Conservation (phyloP, 2,113 vertebrate genomes). For the Hyaena hyaena region DNA sequence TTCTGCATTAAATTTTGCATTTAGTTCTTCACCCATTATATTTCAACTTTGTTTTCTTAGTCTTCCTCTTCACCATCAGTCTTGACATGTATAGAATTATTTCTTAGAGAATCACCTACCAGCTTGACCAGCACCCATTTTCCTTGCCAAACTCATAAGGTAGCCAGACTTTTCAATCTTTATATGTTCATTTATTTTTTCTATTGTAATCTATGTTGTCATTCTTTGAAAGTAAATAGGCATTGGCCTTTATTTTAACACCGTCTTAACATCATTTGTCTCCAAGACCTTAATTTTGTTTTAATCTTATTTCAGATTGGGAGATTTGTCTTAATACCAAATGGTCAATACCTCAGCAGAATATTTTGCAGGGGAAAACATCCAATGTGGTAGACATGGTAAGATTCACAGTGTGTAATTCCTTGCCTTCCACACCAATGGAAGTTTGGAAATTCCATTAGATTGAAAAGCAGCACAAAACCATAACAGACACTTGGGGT, state of each 20-base stretch:
- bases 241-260: background rate
- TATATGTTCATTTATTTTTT: background rate
- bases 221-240: background rate
- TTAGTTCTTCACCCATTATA: background rate
- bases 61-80: background rate
- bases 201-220: background rate
- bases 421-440: background rate
- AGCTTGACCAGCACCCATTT: background rate
- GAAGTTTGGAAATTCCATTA: slow-evolving; percentile 1
- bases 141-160: background rate
- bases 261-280: background rate
- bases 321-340: background rate
- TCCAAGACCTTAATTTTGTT: background rate
- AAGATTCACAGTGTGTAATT: background rate
- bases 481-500: background rate
- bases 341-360: background rate
- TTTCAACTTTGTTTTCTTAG: background rate
- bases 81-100: background rate
- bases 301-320: slow-evolving; percentile 7
- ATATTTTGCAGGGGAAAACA: background rate
- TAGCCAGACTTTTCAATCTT: background rate
- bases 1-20: background rate
- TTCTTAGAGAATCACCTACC: background rate
- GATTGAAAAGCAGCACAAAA: background rate
- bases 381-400: background rate